phyloP scores from a whole-genome alignment of 64 coral and sea anemone species.

The Exaiptasia diaphana region DNA sequence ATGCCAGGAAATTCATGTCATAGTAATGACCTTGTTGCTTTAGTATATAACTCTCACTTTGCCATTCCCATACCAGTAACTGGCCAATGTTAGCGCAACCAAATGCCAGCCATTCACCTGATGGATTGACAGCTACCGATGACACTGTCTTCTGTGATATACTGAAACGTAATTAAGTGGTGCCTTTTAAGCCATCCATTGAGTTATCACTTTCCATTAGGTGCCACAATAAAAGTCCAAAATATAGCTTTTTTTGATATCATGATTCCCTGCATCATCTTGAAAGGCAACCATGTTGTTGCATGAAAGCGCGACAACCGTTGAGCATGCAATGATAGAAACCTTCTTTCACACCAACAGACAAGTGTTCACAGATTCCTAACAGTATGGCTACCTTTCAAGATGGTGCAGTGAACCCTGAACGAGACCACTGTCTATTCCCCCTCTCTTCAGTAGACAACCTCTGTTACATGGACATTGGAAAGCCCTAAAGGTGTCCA shows the following conservation, averaged over 20 bases:
- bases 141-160: slow-evolving; percentile 79
- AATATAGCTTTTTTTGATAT: neutral
- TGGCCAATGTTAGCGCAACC: slow-evolving; percentile 84
- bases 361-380: no score
- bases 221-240: neutral
- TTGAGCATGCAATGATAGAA: no score
- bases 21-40: slow-evolving; percentile 98
- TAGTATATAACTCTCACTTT: slow-evolving; percentile 94
- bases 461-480: no score
- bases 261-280: no score
- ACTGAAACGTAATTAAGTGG: slow-evolving; percentile 20
- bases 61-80: slow-evolving; percentile 96
- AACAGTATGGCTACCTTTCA: no score
- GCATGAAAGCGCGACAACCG: no score
- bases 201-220: neutral
- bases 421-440: no score
- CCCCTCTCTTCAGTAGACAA: no score
- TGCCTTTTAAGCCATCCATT: neutral
- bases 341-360: no score
- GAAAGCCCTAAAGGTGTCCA: no score
- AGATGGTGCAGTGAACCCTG: no score
- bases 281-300: no score
- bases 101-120: slow-evolving; percentile 95
- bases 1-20: slow-evolving; percentile 85
- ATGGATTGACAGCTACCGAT: slow-evolving; percentile 74